Percentiles rank a stretch among this genome's conserved stretches.
These are phyloP conservation scores for Phylloscopus trochiloides DNA, from an alignment of 2,113 vertebrate genomes.

Conservation along the genomic window DNA sequence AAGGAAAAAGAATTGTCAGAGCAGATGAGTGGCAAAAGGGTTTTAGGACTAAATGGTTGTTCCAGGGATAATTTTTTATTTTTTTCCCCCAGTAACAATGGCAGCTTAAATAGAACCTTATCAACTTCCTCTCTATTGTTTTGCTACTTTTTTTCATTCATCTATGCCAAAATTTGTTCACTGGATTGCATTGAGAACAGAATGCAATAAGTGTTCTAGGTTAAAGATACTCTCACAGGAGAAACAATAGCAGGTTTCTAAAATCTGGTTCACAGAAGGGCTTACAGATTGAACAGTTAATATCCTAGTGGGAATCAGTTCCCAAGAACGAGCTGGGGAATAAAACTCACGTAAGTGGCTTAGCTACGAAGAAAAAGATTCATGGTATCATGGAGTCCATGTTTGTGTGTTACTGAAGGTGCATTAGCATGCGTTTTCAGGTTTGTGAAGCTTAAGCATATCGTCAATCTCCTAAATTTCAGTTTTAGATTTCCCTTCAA, in stretches of 20 bases:
- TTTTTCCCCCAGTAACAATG: not conserved
- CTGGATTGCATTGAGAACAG: not conserved
- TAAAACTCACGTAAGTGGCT: not conserved
- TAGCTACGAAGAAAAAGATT: not conserved
- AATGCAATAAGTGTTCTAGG: not conserved
- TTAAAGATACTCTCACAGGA: not conserved
- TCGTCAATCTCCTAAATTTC: not conserved
- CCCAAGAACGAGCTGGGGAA: not conserved
- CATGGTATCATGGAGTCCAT: fast-evolving
- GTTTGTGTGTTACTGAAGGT: not conserved
- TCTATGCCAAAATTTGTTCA: not conserved
- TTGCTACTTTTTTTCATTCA: not conserved
- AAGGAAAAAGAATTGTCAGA: not conserved
- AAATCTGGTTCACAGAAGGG: not conserved
- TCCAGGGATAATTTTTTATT: not conserved
- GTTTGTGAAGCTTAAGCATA: not conserved
- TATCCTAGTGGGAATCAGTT: not conserved
- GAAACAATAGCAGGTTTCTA: not conserved
- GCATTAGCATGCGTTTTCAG: not conserved
- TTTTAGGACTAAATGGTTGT: not conserved
- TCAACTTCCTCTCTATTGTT: not conserved
- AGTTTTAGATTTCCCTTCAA: not conserved
- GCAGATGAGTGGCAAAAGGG: not conserved
- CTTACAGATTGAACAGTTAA: not conserved
- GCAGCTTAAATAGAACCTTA: not conserved